Evolutionary conservation across 2,888 invertebrate genomes (phyloP).

Genomic region (Spilarctia lutea): DNA sequence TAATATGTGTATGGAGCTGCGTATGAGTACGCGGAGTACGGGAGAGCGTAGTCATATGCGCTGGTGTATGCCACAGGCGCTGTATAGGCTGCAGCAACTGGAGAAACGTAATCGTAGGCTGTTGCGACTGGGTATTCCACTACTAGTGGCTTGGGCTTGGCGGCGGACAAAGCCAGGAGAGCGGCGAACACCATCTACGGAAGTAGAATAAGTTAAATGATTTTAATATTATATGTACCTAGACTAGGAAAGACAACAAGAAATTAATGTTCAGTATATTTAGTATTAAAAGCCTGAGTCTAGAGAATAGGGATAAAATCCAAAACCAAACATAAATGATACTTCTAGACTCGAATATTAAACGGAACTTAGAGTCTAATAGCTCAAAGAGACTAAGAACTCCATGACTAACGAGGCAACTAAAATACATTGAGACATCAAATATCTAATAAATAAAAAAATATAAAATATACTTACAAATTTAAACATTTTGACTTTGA

Average conservation of each 20-base stretch:
- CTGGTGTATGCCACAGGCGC: conserved; percentile 79
- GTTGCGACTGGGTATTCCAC: conserved; percentile 71
- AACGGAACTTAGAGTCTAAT: neutral
- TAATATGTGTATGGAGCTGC: conserved; percentile 75
- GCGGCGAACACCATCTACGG: conserved; percentile 80
- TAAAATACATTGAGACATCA: neutral
- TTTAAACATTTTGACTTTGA: conserved; percentile 79
- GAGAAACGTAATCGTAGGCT: conserved; percentile 71
- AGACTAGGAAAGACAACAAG: neutral
- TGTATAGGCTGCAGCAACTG: conserved; percentile 72
- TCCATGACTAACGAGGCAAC: no score
- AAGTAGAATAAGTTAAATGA: neutral
- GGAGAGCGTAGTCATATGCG: conserved; percentile 68
- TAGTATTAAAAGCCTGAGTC: no score
- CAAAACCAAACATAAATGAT: neutral
- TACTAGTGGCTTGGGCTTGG: conserved; percentile 82
- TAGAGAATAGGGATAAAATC: no score
- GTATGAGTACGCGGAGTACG: conserved; percentile 72
- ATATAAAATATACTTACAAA: conserved; percentile 69
- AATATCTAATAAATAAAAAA: neutral
- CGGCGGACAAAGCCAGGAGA: conserved; percentile 83
- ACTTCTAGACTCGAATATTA: neutral
- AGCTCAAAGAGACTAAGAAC: no score
- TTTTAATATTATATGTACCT: neutral
- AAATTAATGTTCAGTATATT: no score